Base-by-base conservation (phyloP, 2,797 vertebrate genomes). In the Knipowitschia caucasica region DNA sequence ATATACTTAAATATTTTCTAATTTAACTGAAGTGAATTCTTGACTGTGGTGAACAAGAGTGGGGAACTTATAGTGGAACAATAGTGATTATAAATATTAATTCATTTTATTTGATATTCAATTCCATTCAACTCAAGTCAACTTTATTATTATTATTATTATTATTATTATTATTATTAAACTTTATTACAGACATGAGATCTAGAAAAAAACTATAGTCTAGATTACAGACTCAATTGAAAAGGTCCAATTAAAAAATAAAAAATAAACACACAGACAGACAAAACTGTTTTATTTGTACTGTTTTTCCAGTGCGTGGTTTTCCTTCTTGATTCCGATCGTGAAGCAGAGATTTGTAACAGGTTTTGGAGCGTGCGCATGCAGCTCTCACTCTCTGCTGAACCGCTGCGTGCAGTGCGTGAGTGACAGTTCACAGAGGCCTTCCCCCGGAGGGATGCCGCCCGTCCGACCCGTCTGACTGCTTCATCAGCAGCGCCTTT, bases 391-490 rank as follows among this genome's bases (percentile, higher is more conserved):
- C 82, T 85, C 73, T 53, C 77, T 81, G 90, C 80, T 91, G 88
- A 91, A 90, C 89, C 84, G 88, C 89, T 90, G 85, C 75, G 78
- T 77, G 82, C 67, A 71, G 92, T 86, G 91, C 89, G 93, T 92
- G 90, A 91, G 83, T 85, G 81, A 82, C 71, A 74, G 75, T 72
- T 73, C 69, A 67, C 62, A 67, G 64, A 80, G 73, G 75, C 87
- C 85, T 90, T 52, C 15, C 91, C 92, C 84, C 67, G 83, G 88
- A 88, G 81, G 87, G 82, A 61, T 75, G 80, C 73, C 57, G 82
- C 89, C 84, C 64, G 91, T 90, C 88, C 84, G 89, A 95, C 95
- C 83, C 85, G 94, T 94, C 93, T 91, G 88, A 88, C 93, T 89
- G 90, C 92, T 85, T 82, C 71, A 82, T 76, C 78, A 88, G 85